Percentiles rank a stretch among this genome's conserved stretches.
These are phyloP conservation scores for Drosophila nr. perissopoda DNA, from an alignment of 2,888 invertebrate species.

Conservation along the genomic window DNA sequence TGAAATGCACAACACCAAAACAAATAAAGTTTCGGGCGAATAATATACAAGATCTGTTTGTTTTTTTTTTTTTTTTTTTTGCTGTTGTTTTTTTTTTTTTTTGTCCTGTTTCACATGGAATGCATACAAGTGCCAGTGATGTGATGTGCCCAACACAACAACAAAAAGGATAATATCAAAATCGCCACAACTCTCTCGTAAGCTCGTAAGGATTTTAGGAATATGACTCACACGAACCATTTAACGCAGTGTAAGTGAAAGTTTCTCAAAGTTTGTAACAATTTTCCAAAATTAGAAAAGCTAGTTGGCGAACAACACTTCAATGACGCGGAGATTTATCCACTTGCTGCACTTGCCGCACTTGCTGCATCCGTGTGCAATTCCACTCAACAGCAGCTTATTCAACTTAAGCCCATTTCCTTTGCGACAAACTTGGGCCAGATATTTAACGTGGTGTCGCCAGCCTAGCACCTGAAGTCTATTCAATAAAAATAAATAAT, in stretches of 20 bases:
- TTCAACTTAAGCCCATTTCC: conserved; percentile 17
- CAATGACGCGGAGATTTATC: conserved; percentile 12
- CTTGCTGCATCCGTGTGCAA: conserved; percentile 13
- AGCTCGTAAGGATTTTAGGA: conserved; percentile 26
- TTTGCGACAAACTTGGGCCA: conserved; percentile 13
- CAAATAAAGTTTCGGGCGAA: conserved; percentile 14
- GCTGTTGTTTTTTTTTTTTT: neutral
- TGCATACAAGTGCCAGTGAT: conserved; percentile 43
- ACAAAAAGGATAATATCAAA: conserved; percentile 17
- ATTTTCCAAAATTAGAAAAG: neutral
- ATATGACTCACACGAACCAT: conserved; percentile 27
- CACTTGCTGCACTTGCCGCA: conserved; percentile 11
- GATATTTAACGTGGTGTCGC: conserved; percentile 26
- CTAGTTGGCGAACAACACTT: neutral
- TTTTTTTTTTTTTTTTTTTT: conserved; percentile 7
- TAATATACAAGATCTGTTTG: conserved; percentile 11
- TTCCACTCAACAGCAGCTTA: conserved; percentile 16
- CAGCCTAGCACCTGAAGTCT: neutral
- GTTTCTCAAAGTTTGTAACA: neutral
- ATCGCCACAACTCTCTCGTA: conserved; percentile 1
- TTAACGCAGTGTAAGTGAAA: conserved; percentile 29
- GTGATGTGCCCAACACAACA: conserved; percentile 6
- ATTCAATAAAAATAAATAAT: neutral
- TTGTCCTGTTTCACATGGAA: conserved; percentile 10
- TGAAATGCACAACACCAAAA: conserved; percentile 6